Evolutionary conservation across 2,113 vertebrate species (phyloP), one percentile per base, ranked within the genome.

Genomic region (Macquaria australasica): DNA sequence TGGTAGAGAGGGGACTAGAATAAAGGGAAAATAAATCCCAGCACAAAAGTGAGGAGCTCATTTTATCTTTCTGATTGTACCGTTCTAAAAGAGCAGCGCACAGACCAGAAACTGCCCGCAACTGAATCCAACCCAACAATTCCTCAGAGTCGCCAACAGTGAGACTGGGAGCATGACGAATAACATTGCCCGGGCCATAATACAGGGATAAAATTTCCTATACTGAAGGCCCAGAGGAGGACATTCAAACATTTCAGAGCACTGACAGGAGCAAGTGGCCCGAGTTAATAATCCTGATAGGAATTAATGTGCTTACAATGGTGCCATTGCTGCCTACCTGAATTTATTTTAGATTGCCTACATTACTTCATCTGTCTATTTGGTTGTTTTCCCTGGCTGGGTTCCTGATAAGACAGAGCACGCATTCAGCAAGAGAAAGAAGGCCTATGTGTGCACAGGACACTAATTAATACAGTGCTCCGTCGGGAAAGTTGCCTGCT

Each of bases 391-490:
- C 71, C 71, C 82, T 79, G 79, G 87, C 88, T 89, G 88, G 79
- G 53, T 80, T 86, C 77, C 86, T 91, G 92, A 95, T 94, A 93
- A 95, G 84, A 90, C 79, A 90, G 82, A 85, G 77, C 87, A 88
- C 31, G 77, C 86, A 89, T 94, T 93, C 86, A 91, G 88, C 81
- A 87, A 69, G 75, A 79, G 84, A 85, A 84, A 93, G 89, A 91
- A 89, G 89, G 87, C 90, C 87, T 89, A 89, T 91, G 93, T 94
- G 91, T 91, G 87, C 77, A 87, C 89, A 90, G 89, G 92, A 93
- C 95, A 91, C 91, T 96, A 95, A 96, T 96, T 94, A 95, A 95
- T 94, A 95, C 92, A 91, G 89, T 58, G 92, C 82, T 95, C 88
- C 78, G 78, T 88, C 59, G 83, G 91, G 94, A 89, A 91, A 92